Percentiles rank a stretch among this genome's conserved stretches.
Evolutionary conservation across 2,888 invertebrate genomes (phyloP).

Genomic region (Atethmia centrago): DNA sequence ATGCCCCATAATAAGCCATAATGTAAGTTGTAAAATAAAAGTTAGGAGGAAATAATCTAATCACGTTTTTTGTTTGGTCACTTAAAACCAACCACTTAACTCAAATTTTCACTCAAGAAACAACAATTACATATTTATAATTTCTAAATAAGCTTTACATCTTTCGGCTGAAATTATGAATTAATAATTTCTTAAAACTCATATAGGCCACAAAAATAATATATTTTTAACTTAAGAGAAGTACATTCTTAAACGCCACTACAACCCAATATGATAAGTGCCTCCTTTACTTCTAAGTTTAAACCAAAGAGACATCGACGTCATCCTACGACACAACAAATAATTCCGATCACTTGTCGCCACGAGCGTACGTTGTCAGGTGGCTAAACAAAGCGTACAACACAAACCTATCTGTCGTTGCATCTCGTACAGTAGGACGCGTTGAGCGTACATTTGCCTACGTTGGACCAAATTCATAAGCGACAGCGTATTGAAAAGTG

Average conservation of each 20-base stretch:
- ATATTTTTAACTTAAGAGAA: no score
- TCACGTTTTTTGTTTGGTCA: constrained; percentile 5
- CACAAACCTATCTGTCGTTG: constrained; percentile 75
- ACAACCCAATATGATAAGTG: not conserved
- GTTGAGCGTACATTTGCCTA: constrained; percentile 54
- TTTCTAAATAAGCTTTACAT: no score
- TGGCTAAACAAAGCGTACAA: constrained; percentile 71
- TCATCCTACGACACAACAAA: not conserved
- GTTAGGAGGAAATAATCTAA: not conserved
- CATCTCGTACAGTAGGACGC: constrained; percentile 70
- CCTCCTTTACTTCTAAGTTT: no score
- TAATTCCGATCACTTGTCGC: constrained; percentile 53
- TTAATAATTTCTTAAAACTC: no score
- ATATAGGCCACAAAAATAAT: not conserved
- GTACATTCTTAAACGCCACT: not conserved
- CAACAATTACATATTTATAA: not conserved
- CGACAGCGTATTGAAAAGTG: constrained; percentile 3
- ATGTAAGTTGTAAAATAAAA: no score
- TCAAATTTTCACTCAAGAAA: not conserved
- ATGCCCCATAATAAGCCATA: constrained; percentile 10
- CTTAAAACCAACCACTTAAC: not conserved
- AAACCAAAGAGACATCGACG: not conserved
- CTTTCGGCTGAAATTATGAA: no score
- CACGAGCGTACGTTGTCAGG: constrained; percentile 62
- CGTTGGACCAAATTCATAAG: constrained; percentile 14